Evolutionary conservation across 1,140 invertebrate species (phyloP), one percentile per base, ranked within the genome.

Genomic region (Diplogasteroides magnus): DNA sequence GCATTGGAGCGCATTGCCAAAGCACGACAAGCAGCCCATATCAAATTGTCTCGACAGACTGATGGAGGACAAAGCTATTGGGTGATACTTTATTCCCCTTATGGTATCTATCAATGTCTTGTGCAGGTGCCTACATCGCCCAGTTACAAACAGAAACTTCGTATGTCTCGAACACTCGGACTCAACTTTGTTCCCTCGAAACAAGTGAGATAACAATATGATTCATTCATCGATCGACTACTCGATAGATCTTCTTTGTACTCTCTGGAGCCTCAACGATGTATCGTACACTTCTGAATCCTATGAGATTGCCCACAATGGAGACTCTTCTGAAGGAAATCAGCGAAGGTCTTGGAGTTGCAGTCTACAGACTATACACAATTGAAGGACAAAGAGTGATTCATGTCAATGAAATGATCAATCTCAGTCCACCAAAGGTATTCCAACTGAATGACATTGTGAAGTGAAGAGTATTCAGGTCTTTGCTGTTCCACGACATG

Each of bases 1-100:
- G 80, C 78, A 37, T n/a, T 81, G 26, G 77, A 81, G 61, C 48
- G 64, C 14, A 62, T 59, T 55, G 76, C 77, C 64, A 76, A 74
- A 48, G 66, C 67, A 25, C 75, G 73, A 14, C 59, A 67, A 28
- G n/a, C 31, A 14, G 67, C 73, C 1, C 64, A 71, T 19, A 57
- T 37, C 26, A 71, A 29, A 28, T 61, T 32, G n/a, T 11, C 55
- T 23, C 6, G 65, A 48, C 15, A 58, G 37, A 57, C 19, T 19
- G 31, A 60, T 55, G 68, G 67, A 6, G 69, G 72, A 61, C 62
- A 73, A 11, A 57, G 68, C 1, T 73, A 62, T 59, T 74, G 70
- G 70, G 73, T 74, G 37, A 28, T 58, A 61, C 19, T 15, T 6
- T 6, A 48, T 6, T 11, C 19, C 37, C 6, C 6, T 11, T 6